Evolutionary conservation across 2,888 invertebrate genomes (phyloP).

Genomic region (Oscheius sp.): DNA sequence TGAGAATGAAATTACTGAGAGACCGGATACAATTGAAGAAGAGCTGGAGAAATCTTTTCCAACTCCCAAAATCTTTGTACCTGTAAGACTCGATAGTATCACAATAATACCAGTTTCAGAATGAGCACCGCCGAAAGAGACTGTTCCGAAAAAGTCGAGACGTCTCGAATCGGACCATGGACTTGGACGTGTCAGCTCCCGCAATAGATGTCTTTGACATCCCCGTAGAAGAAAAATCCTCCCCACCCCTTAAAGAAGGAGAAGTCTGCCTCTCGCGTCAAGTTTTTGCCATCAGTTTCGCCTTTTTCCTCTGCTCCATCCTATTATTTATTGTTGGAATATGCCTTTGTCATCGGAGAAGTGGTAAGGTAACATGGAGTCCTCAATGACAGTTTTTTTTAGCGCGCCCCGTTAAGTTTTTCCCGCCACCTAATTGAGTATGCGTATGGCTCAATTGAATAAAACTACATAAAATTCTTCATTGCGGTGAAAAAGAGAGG

Average conservation of each 20-base stretch:
- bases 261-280: conserved; percentile 18
- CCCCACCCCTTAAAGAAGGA: background rate
- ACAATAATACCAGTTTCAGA: background rate
- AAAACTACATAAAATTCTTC: conserved; percentile 22
- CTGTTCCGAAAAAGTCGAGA: conserved; percentile 13
- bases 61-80: conserved; percentile 10
- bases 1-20: background rate
- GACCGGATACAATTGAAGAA: background rate
- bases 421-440: background rate
- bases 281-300: conserved; percentile 9
- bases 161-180: conserved; percentile 35
- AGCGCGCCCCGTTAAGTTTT: conserved; percentile 5
- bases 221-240: conserved; percentile 41
- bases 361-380: background rate
- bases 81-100: background rate
- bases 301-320: conserved; percentile 7
- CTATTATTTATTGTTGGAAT: background rate
- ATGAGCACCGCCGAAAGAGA: background rate
- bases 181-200: conserved; percentile 54
- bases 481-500: conserved; percentile 15
- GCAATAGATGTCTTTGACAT: conserved; percentile 59
- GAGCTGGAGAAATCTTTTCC: conserved; percentile 4
- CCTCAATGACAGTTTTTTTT: background rate
- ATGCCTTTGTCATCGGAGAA: conserved; percentile 1
- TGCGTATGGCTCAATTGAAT: background rate